Evolutionary conservation across 1,140 invertebrate species (phyloP), one percentile per base, ranked within the genome.

Genomic region (Diorhabda elongata): DNA sequence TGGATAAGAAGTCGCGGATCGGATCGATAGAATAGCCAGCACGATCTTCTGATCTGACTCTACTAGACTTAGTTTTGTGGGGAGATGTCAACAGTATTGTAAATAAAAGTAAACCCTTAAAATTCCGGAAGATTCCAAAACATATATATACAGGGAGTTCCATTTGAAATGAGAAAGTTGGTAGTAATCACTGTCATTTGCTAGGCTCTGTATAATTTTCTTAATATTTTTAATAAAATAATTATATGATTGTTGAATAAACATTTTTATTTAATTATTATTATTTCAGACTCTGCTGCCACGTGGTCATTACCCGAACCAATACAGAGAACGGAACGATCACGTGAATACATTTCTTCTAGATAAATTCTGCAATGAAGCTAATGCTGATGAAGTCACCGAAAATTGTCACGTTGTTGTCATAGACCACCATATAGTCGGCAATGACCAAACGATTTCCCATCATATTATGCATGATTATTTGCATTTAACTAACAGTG

Each of bases 401-500:
- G 66, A 76, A n/a, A 80, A 77, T 58, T 75, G 81, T 5, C 72
- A 79, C 74, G 76, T 87, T n/a, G 80, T 88, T 41, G 81, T 81
- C 66, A 84, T 87, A 41, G 86, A 89, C 72, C 82, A 86, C 43
- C 83, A 84, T 42, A 82, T 87, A 66, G 84, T 89, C 4, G 82
- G 85, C 64, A 78, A 82, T 11, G 86, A 89, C 73, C 88, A 87
- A 41, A 83, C 82, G 1, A 90, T 92, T 66, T 86, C 84, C 66
- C 86, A 88, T 73, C 83, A 84, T 67, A 87, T 92, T 72, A 88
- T 92, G 86, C 86, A 87, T 72, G 91, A 92, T 80, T 92, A 90
- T 80, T 80, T 91, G 7, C 90, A 92, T 80, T 81, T 91, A 42
- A 90, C 89, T 2, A 83, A 86, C 69, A 75, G 83, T 58, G 90